These are phyloP conservation scores for Hylia prasina DNA, from an alignment of 2,113 vertebrate species.

Conservation along the genomic window DNA sequence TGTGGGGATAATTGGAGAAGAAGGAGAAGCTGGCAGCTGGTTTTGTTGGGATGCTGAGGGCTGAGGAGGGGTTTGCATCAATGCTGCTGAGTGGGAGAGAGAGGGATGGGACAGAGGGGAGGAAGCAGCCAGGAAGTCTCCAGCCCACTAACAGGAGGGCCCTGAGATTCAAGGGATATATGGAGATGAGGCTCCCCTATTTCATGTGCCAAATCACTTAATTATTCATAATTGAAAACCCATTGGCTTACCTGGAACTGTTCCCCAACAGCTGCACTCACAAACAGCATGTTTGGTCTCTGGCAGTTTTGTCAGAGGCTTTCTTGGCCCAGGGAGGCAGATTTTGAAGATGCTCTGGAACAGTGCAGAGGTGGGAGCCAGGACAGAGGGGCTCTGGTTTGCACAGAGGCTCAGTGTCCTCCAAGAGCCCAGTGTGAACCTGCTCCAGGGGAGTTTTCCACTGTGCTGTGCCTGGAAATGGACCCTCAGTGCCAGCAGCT, in stretches of 20 bases:
- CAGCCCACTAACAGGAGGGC: not conserved
- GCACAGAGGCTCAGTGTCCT: not conserved
- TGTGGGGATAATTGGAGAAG: not conserved
- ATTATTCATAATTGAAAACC: not conserved
- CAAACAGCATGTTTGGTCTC: not conserved
- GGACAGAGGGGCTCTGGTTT: not conserved
- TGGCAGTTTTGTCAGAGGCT: accelerated
- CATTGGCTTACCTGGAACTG: not conserved
- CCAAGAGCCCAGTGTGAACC: not conserved
- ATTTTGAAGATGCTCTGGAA: not conserved
- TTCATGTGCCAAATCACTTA: not conserved
- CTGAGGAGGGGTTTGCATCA: accelerated
- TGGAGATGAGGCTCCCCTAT: not conserved
- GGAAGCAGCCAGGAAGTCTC: not conserved
- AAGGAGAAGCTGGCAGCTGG: not conserved
- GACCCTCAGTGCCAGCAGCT: not conserved
- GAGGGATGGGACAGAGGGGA: not conserved
- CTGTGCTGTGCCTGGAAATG: accelerated
- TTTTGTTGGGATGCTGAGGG: not conserved
- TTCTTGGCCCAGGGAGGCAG: not conserved
- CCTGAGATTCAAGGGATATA: accelerated
- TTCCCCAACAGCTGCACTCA: not conserved
- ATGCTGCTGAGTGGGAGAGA: not conserved
- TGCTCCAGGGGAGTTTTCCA: not conserved
- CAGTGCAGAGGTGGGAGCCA: not conserved